Conservation (phyloP, 2,113 vertebrate species). For the Caranx ignobilis region DNA sequence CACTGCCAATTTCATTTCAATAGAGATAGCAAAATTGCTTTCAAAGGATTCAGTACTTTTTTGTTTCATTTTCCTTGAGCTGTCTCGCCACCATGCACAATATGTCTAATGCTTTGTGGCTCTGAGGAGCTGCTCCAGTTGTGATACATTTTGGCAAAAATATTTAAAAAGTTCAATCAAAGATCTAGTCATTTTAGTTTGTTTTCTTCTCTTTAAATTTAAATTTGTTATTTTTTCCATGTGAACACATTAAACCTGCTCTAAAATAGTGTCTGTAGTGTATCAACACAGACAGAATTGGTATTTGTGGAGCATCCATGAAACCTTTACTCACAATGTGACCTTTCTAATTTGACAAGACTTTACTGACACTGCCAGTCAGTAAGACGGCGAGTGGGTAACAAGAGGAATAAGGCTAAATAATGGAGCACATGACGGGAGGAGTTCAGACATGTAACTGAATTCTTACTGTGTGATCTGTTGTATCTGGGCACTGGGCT, state of each 20-base stretch:
- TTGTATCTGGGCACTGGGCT: neutral
- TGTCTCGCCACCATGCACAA: neutral
- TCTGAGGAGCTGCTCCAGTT: neutral
- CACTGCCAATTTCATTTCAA: neutral
- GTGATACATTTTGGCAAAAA: neutral
- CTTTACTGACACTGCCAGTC: neutral
- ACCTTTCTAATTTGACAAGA: neutral
- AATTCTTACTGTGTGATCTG: conserved; percentile 3
- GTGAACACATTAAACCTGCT: neutral
- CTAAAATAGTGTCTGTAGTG: neutral
- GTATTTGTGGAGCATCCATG: neutral
- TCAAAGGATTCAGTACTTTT: neutral
- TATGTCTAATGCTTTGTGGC: neutral
- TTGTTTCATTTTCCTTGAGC: neutral
- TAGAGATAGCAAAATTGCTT: too few relatives aligned
- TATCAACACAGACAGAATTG: neutral
- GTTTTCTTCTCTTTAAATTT: neutral
- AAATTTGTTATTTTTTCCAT: neutral
- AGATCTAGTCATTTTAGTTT: neutral
- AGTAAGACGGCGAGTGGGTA: neutral
- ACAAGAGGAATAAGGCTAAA: neutral
- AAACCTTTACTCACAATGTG: neutral
- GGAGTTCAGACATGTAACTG: neutral
- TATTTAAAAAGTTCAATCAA: neutral
- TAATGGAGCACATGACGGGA: neutral